phyloP scores from a whole-genome alignment of 2,113 vertebrate genomes.

The Syngnathus typhle region DNA sequence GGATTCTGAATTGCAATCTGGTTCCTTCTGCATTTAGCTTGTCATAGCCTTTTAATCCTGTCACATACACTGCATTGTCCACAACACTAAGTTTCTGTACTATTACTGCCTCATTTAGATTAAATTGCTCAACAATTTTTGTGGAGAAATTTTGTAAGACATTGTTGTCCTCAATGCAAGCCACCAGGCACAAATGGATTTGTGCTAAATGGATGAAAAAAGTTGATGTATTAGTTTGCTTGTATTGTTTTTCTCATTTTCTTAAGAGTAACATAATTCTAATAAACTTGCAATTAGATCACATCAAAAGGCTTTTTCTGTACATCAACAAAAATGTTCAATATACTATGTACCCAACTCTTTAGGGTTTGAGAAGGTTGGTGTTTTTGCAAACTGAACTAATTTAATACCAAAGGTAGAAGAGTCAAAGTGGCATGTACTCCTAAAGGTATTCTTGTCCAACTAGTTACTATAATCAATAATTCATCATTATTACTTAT shows the following conservation, averaged over 20 bases:
- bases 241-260: background rate
- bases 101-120: background rate
- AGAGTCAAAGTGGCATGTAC: background rate
- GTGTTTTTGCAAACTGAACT: background rate
- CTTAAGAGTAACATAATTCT: background rate
- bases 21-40: conserved; percentile 14
- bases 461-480: background rate
- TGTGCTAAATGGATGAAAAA: background rate
- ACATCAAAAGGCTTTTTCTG: background rate
- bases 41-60: conserved; percentile 6
- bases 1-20: conserved; percentile 28
- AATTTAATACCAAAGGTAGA: background rate
- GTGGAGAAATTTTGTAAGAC: background rate
- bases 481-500: background rate
- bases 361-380: background rate
- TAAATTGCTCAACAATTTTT: background rate
- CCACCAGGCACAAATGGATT: background rate
- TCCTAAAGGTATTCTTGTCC: background rate
- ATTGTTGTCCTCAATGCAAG: background rate
- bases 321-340: background rate
- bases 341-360: background rate
- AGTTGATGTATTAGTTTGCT: background rate
- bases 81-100: conserved; percentile 27
- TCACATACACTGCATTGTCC: conserved; percentile 21
- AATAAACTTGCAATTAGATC: background rate